Conservation (phyloP, 2,888 invertebrate genomes). For the Steinernema carpocapsae region DNA sequence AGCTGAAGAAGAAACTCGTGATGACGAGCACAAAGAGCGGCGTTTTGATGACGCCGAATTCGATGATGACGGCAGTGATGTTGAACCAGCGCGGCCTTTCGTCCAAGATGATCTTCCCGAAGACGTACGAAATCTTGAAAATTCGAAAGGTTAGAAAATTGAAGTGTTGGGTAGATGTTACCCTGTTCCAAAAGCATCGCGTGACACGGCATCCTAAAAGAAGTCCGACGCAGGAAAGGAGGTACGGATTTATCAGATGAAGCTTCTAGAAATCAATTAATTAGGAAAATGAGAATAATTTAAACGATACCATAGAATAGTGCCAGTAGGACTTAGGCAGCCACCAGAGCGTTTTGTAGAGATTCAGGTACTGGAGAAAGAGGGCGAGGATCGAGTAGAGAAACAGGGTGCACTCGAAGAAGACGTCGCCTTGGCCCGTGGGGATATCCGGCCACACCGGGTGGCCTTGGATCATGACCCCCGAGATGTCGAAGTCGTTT, state of each 20-base stretch:
- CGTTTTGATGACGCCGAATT: slow-evolving; percentile 63
- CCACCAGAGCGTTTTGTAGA: slow-evolving; percentile 97
- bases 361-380: slow-evolving; percentile 86
- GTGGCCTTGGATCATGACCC: slow-evolving; percentile 37
- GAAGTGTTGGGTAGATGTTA: slow-evolving; percentile 47
- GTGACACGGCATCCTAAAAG: slow-evolving; percentile 82
- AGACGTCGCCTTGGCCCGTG: slow-evolving; percentile 77
- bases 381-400: slow-evolving; percentile 81
- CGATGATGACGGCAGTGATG: slow-evolving; percentile 38
- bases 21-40: slow-evolving; percentile 63
- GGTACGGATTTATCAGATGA: slow-evolving; percentile 86
- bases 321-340: slow-evolving; percentile 86
- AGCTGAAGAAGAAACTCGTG: slow-evolving; percentile 65
- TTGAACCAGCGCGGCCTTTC: slow-evolving; percentile 6
- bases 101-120: not conserved
- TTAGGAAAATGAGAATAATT: not conserved
- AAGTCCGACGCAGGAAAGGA: slow-evolving; percentile 83
- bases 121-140: slow-evolving; percentile 39
- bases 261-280: slow-evolving; percentile 81
- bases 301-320: slow-evolving; percentile 81
- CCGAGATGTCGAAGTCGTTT: slow-evolving; percentile 1
- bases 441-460: slow-evolving; percentile 49
- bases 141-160: not conserved
- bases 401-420: slow-evolving; percentile 86
- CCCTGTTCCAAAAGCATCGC: slow-evolving; percentile 73